Evolutionary conservation across 2,113 vertebrate genomes (phyloP), one percentile per base, ranked within the genome.

Genomic region (Myotis lucifugus): DNA sequence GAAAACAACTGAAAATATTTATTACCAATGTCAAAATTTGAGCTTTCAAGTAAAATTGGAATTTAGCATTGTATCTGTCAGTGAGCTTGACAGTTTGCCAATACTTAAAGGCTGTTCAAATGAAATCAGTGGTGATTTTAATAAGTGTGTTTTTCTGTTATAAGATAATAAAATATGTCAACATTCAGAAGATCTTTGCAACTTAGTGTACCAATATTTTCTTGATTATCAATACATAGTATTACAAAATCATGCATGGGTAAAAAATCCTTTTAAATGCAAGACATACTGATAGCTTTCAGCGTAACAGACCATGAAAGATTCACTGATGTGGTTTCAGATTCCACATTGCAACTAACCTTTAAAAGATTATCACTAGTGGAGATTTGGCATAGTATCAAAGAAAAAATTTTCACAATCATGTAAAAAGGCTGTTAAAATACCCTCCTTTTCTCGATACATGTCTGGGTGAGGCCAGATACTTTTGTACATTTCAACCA

Each of bases 291-390:
- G 85, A 74, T 82, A 70, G 56, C 54, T 70, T 70, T 85, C 85
- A 85, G 74, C 64, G 17, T 94, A 90, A 84, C 34, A 67, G 37
- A 89, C 78, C 85, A 86, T 89, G 79, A 87, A 88, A 74, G 70
- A 83, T 29, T 76, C 87, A 97, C 64, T 94, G 85, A 86, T 94
- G 83, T 93, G 91, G 79, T 89, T 97, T 95, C 73, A 94, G 56
- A 92, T 81, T 93, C 86, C 59, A 73, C 64, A 66, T 37, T 86
- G 70, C 70, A 94, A 66, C 78, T 91, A 88, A 83, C 77, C 78
- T 95, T 91, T 79, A 88, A 92, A 78, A 92, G 76, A 69, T 92
- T 95, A 94, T 46, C 90, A 79, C 83, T 96, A 56, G 50, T 52
- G 48, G 61, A 96, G 56, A 87, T 91, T 67, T 94, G 86, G 91